Percentiles rank a stretch among this genome's conserved stretches.
These are phyloP conservation scores for Ylistrum balloti DNA, from an alignment of 1,140 invertebrate genomes.

Conservation along the genomic window DNA sequence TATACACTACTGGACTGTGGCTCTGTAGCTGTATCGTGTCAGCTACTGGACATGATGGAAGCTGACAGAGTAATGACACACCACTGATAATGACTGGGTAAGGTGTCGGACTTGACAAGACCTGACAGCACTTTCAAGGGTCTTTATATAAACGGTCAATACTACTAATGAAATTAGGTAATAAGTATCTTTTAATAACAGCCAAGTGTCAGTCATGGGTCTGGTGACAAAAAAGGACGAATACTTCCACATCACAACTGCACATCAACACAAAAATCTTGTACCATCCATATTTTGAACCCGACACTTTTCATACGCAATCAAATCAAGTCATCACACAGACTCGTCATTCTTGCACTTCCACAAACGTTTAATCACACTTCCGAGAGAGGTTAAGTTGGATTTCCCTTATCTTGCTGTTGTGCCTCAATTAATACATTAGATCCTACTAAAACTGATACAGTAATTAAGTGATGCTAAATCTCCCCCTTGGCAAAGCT, in stretches of 20 bases:
- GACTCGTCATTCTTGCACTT: not conserved
- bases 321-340: not conserved
- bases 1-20: no score
- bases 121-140: not conserved
- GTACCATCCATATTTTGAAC: not conserved
- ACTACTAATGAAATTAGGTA: not conserved
- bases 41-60: not conserved
- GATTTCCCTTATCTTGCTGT: not conserved
- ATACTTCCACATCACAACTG: not conserved
- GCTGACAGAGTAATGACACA: not conserved
- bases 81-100: not conserved
- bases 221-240: not conserved
- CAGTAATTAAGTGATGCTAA: not conserved
- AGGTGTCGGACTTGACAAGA: not conserved
- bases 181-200: constrained; percentile 39
- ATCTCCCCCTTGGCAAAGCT: constrained; percentile 23
- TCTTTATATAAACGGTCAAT: not conserved
- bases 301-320: constrained; percentile 24
- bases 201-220: not conserved
- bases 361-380: not conserved
- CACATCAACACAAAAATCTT: not conserved
- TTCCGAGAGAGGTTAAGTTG: not conserved
- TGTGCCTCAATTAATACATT: not conserved
- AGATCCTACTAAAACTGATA: not conserved
- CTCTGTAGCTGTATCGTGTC: no score